Conservation (phyloP, 2,113 vertebrate genomes). For the Atrichornis clamosus region DNA sequence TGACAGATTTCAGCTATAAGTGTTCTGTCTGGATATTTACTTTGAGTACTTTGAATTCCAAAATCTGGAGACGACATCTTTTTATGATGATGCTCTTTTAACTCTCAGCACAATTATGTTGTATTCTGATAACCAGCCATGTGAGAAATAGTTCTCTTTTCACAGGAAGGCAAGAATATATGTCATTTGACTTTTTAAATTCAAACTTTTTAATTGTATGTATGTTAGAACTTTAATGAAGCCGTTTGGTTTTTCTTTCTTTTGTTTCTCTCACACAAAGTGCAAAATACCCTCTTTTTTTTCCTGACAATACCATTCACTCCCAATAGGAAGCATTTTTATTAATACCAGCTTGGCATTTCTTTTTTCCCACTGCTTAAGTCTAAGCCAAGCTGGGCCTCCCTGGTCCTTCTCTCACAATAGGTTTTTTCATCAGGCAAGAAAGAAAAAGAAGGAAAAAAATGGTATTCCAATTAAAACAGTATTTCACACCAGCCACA, state of each 20-base stretch:
- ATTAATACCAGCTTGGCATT: constrained; percentile 65
- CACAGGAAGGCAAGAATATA: not conserved
- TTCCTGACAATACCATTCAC: constrained; percentile 50
- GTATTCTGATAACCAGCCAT: not conserved
- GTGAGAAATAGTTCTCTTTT: not conserved
- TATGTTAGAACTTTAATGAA: not conserved
- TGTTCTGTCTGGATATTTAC: not conserved
- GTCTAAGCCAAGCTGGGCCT: not conserved
- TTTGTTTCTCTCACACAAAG: constrained; percentile 45
- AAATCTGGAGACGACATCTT: not conserved
- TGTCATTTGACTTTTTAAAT: not conserved
- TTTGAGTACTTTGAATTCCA: not conserved
- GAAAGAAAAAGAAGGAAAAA: not conserved
- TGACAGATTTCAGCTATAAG: not conserved
- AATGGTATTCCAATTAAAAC: not conserved
- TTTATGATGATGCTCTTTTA: not conserved
- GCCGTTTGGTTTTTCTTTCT: constrained; percentile 7
- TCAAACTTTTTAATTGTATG: not conserved
- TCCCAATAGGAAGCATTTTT: constrained; percentile 65
- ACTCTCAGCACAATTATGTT: not conserved
- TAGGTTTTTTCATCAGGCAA: not conserved
- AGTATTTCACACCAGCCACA: not conserved
- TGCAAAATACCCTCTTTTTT: constrained; percentile 27
- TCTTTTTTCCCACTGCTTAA: constrained; percentile 39
- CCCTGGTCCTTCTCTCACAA: not conserved